Evolutionary conservation across 2,797 vertebrate species (phyloP), one percentile per base, ranked within the genome.

Genomic region (Gouania willdenowi): DNA sequence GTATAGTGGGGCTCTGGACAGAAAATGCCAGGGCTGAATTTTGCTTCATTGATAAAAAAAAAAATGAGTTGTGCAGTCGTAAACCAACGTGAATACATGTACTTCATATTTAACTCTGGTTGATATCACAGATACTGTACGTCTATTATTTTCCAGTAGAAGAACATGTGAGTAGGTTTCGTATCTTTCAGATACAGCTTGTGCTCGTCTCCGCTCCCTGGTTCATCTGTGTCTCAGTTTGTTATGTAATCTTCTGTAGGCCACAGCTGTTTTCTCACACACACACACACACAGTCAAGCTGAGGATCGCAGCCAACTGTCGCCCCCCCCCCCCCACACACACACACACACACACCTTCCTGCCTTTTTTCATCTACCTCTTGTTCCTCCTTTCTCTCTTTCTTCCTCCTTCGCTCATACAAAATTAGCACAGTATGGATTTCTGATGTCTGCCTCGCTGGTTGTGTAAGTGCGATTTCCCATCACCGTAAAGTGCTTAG

Each of bases 201-300:
- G 21, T 5, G 10, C 42, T n/a, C 5, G 10, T 42, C 10, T 16
- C 15, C 41, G 37, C 53, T 48, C 46, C 30, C 30, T 2, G 6
- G 32, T 14, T 61, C 4, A 5, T 30, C 14, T 39, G 57, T 31
- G 54, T 77, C 56, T 73, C 41, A 23, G 64, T 35, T 15, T 56
- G 76, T 87, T 86, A 87, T 82, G 77, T 84, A 87, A 87, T 84
- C 79, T 75, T 81, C 82, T 47, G 67, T 45, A 55, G 75, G 58
- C 77, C 73, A 65, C 84, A 84, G 81, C 81, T 86, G 77, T 76
- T 79, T 83, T 83, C 64, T 72, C 72, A 71, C 66, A 71, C 75
- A 57, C 71, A 63, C 50, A 64, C n/a, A n/a, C n/a, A n/a, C n/a
- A 66, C 56, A 56, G 47, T 55, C 49, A 35, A 46, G 41, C 63